These are phyloP conservation scores for Parascotia fuliginaria DNA, from an alignment of 2,888 invertebrate species.

Conservation along the genomic window DNA sequence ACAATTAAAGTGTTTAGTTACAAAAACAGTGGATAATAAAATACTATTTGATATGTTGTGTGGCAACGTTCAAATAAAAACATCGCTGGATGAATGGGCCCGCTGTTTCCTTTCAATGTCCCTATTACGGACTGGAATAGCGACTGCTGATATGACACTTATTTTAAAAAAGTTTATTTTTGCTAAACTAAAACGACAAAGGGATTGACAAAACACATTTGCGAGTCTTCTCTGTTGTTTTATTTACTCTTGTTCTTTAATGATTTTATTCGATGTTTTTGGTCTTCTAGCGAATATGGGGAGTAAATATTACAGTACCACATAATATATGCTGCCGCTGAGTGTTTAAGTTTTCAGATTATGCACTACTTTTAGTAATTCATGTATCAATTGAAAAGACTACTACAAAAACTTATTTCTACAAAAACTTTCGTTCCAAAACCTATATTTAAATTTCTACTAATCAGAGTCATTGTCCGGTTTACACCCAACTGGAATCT, in stretches of 20 bases:
- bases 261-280: no score
- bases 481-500: constrained; percentile 5
- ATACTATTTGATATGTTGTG: constrained; percentile 64
- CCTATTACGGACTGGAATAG: constrained; percentile 58
- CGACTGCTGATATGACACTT: background rate
- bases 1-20: constrained; percentile 54
- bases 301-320: no score
- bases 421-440: background rate
- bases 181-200: no score
- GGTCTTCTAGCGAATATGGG: no score
- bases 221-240: no score
- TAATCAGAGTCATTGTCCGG: constrained; percentile 11
- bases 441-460: background rate
- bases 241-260: no score
- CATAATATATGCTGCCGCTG: no score
- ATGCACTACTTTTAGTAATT: no score
- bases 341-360: no score
- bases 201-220: no score
- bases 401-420: no score
- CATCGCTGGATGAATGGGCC: constrained; percentile 76
- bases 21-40: constrained; percentile 47
- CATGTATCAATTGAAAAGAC: no score
- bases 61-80: constrained; percentile 71
- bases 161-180: background rate
- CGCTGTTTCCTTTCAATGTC: constrained; percentile 62